These are phyloP conservation scores for Pollenia amentaria DNA, from an alignment of 2,888 invertebrate species.

Conservation along the genomic window DNA sequence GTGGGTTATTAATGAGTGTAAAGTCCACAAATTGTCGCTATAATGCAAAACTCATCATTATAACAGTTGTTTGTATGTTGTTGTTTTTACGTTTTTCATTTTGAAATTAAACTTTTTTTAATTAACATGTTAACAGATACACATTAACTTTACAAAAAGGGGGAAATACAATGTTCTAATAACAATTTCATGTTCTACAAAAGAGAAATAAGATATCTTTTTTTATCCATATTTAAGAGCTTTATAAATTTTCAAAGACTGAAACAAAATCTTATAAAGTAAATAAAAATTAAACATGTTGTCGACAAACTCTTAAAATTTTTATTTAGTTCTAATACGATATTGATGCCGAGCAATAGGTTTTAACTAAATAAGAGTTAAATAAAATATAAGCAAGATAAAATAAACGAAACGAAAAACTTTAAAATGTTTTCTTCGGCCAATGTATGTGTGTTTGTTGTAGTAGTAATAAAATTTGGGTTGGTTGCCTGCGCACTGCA, in stretches of 20 bases:
- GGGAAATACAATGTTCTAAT: constrained; percentile 1
- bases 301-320: constrained; percentile 5
- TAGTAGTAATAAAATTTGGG: neutral
- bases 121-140: neutral
- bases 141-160: too few species aligned
- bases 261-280: neutral
- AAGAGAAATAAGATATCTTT: neutral
- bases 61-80: neutral
- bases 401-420: constrained; percentile 15
- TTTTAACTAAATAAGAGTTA: neutral
- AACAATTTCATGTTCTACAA: constrained; percentile 1
- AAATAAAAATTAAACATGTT: neutral
- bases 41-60: too few species aligned
- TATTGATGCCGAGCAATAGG: constrained; percentile 9
- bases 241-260: neutral
- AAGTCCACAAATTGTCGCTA: neutral
- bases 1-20: neutral
- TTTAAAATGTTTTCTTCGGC: constrained; percentile 24
- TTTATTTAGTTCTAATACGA: constrained; percentile 8
- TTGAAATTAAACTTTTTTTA: neutral
- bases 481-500: constrained; percentile 20
- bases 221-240: constrained; percentile 3
- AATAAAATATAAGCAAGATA: neutral
- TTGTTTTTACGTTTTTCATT: neutral
- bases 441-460: constrained; percentile 22